Evolutionary conservation across 2,888 invertebrate genomes (phyloP).

Genomic region (Caenorhabditis wallacei): DNA sequence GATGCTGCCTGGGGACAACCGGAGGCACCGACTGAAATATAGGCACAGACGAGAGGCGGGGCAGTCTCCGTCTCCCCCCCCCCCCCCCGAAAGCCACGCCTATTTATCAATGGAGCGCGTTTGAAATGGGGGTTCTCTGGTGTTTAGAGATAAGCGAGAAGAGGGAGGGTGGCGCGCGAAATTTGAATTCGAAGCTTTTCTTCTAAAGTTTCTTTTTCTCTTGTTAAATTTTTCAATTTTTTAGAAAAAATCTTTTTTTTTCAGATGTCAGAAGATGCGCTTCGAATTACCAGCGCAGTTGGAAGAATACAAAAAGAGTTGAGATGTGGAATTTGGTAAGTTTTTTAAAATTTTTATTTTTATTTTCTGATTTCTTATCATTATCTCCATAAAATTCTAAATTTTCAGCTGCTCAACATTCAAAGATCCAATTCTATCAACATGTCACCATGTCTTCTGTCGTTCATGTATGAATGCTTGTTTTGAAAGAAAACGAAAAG

Average conservation of each 20-base stretch:
- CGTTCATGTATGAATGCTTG: conserved; percentile 59
- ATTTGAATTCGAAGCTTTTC: conserved; percentile 11
- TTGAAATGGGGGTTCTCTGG: conserved; percentile 46
- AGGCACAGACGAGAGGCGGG: conserved; percentile 47
- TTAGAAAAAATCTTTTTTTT: background rate
- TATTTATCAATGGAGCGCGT: conserved; percentile 50
- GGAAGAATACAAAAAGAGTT: conserved; percentile 66
- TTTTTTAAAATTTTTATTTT: background rate
- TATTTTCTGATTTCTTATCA: no score
- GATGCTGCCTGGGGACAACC: conserved; percentile 45
- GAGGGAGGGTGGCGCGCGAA: conserved; percentile 19
- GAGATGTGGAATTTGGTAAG: conserved; percentile 73
- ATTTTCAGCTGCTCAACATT: conserved; percentile 71
- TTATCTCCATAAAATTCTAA: background rate
- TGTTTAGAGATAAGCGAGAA: background rate
- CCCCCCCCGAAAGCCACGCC: conserved; percentile 19
- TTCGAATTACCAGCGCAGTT: conserved; percentile 31
- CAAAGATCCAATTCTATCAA: conserved; percentile 66
- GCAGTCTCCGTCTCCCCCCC: no score
- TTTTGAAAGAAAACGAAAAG: conserved; percentile 63
- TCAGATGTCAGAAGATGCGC: conserved; percentile 51
- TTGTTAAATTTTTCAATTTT: background rate
- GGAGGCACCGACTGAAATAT: conserved; percentile 62
- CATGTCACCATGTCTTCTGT: conserved; percentile 74
- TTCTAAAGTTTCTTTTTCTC: background rate